Base-by-base conservation (phyloP, 2,113 vertebrate species). In the Archilochus colubris region DNA sequence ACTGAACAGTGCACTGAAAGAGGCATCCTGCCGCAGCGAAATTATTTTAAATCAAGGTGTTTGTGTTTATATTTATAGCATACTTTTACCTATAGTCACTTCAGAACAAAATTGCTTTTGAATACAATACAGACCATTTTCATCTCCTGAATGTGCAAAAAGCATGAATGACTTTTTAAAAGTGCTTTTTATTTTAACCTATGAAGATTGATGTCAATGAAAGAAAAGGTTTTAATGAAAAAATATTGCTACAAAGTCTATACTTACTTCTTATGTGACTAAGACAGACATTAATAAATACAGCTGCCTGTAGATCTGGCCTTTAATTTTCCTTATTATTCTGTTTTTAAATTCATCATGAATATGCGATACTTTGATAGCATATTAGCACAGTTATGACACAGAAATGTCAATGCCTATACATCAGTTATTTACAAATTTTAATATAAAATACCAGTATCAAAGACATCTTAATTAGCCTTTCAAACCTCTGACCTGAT, bases 81-180 rank as follows among this genome's bases (percentile, higher is more conserved):
- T 57, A 62, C 76, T 89, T 91, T 76, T 48, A 73, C 55, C 55
- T 62, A n/a, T 38, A 94, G 77, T 36, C 63, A 24, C 58, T 77
- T 85, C 36, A 89, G 50, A 40, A 73, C 38, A 85, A 89, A 68
- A 21, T 46, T 79, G 82, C 18, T 89, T 46, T 2, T 70, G 38
- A 87, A 51, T 61, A 80, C 33, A 43, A 89, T 38, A 73, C 88
- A 93, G 50, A 50, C 82, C 28, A 48, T 51, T 82, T 91, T 73
- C 53, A 93, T 72, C 53, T 89, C 91, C 46, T 66, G 54, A 91
- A 80, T 58, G 72, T 73, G 64, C 31, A 88, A 91, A 91, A 96
- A 89, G 51, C 1, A 0, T 62, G 69, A 68, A 86, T 86, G 24
- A 86, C 70, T 82, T 78, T 63, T 82, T 93, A 89, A 91, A 4